A percentile compares a stretch with the other conserved stretches of the same genome.
phyloP scores from a whole-genome alignment of 2,113 vertebrate genomes.

The Eulemur macaco region DNA sequence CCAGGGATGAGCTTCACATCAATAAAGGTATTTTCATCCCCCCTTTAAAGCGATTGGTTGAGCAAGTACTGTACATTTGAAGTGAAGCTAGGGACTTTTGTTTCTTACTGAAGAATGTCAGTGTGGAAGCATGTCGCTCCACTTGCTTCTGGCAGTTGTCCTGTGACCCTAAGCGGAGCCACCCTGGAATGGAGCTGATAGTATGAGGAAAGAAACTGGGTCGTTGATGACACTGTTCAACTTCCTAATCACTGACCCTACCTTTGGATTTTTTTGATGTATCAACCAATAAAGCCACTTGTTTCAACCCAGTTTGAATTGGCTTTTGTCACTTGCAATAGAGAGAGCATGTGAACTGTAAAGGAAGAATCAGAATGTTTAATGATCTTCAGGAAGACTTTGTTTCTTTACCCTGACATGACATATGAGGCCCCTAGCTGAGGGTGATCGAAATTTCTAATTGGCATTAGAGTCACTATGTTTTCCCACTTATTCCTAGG shows the following conservation, averaged over 20 bases:
- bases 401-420: constrained; percentile 21
- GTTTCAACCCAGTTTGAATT: constrained; percentile 2
- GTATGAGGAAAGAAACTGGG: background rate
- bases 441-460: background rate
- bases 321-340: background rate
- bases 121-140: background rate
- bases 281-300: constrained; percentile 9
- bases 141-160: background rate
- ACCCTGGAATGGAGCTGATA: background rate
- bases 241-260: background rate
- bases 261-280: background rate
- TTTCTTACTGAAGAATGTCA: background rate
- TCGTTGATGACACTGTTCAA: background rate
- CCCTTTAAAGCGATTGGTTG: background rate
- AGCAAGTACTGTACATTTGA: background rate
- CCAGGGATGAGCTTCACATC: background rate
- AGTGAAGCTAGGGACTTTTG: background rate
- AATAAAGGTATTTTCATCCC: background rate
- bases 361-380: background rate
- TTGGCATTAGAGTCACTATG: background rate
- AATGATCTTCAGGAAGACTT: background rate
- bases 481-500: constrained; percentile 19
- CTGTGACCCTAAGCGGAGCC: background rate
- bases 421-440: background rate
- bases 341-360: background rate